Percentiles rank a stretch among this genome's conserved stretches.
Conservation (phyloP, 1,140 invertebrate species). For the Penaeus vannamei region DNA sequence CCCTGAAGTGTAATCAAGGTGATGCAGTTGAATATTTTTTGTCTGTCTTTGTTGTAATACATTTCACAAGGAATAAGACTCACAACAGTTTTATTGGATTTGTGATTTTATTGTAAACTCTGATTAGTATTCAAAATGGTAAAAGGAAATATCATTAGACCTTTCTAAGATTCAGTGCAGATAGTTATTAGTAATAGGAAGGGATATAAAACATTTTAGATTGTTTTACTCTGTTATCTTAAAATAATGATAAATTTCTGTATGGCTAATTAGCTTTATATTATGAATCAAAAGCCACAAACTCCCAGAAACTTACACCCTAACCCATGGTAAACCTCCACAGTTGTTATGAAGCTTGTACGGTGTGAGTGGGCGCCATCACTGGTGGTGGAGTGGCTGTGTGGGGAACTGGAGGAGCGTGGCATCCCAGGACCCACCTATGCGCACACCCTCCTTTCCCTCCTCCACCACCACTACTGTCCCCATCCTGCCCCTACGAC, state of each 20-base stretch:
- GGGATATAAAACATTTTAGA: no score
- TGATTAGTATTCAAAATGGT: no score
- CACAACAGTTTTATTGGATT: no score
- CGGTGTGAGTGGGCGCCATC: constrained; percentile 66
- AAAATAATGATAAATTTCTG: no score
- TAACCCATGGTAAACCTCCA: not conserved
- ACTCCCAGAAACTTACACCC: no score
- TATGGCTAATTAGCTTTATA: no score
- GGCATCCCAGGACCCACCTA: constrained; percentile 65
- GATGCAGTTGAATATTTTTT: not conserved
- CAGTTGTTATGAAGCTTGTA: constrained; percentile 68
- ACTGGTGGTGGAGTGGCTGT: constrained; percentile 68
- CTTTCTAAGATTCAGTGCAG: no score
- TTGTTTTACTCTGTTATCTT: no score
- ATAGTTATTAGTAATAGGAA: no score
- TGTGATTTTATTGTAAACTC: no score
- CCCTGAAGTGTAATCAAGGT: not conserved
- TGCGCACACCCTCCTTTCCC: constrained; percentile 67
- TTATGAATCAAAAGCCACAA: no score
- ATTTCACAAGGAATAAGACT: not conserved
- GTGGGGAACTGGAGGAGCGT: constrained; percentile 65
- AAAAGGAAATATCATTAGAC: no score
- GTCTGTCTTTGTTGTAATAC: not conserved
- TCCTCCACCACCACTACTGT: constrained; percentile 67
- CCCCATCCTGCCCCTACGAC: constrained; percentile 62